These are phyloP conservation scores for Mesodorylaimus sp. DNA, from an alignment of 2,888 invertebrate genomes.

Conservation along the genomic window DNA sequence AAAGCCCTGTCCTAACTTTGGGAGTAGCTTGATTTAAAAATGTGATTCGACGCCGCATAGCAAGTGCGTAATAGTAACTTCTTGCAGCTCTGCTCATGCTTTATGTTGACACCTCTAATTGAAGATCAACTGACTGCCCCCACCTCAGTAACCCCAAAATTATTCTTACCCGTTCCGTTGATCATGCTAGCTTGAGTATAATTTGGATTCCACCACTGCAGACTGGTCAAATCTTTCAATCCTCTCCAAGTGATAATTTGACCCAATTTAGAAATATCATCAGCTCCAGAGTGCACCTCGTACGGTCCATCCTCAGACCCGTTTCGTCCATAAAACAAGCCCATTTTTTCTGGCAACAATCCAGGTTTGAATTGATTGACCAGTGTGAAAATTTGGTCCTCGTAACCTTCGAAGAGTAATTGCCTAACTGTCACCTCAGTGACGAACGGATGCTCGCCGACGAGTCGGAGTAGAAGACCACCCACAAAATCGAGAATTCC, in stretches of 20 bases:
- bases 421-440: background rate
- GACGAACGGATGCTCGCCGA: constrained; percentile 3
- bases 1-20: too few relatives aligned
- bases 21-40: too few relatives aligned
- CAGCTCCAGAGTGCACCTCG: constrained; percentile 2
- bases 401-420: constrained; percentile 2
- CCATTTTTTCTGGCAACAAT: constrained; percentile 1
- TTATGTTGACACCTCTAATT: too few relatives aligned
- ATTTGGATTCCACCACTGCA: background rate
- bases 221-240: background rate
- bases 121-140: too few relatives aligned
- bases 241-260: background rate
- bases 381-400: background rate
- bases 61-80: too few relatives aligned
- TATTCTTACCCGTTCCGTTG: too few relatives aligned
- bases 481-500: too few relatives aligned
- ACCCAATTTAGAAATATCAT: background rate
- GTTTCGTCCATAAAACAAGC: constrained; percentile 3
- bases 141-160: too few relatives aligned
- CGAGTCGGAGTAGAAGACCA: too few relatives aligned
- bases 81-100: too few relatives aligned
- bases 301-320: constrained; percentile 7
- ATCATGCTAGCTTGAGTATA: background rate
- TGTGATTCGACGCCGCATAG: too few relatives aligned
- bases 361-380: too few relatives aligned